These are phyloP conservation scores for Ophion slaviceki DNA, from an alignment of 2,888 invertebrate species.

Conservation along the genomic window DNA sequence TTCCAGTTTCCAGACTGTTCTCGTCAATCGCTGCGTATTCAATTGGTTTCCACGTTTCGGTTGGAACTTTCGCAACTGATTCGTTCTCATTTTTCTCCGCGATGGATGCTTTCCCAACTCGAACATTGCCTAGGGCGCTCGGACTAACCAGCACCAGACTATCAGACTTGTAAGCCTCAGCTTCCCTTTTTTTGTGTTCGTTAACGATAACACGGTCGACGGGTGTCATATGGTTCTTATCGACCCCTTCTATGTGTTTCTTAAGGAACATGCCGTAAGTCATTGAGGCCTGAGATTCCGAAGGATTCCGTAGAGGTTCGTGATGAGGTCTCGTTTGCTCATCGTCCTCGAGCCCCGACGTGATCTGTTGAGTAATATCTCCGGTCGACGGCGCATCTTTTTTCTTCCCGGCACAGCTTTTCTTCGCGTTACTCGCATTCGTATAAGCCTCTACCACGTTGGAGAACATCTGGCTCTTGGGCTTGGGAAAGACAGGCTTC, in stretches of 20 bases:
- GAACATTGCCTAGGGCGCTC: background rate
- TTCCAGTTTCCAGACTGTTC: conserved; percentile 71
- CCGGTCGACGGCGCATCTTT: background rate
- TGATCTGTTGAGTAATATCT: background rate
- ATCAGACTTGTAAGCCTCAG: conserved; percentile 35
- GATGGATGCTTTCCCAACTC: background rate
- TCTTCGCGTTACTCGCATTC: conserved; percentile 67
- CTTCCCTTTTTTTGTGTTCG: conserved; percentile 60
- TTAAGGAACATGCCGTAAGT: conserved; percentile 77
- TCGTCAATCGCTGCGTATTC: conserved; percentile 15
- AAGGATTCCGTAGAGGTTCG: background rate
- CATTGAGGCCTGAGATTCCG: conserved; percentile 34
- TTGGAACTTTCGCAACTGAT: background rate
- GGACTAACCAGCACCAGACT: conserved; percentile 40
- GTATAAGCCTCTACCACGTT: conserved; percentile 64
- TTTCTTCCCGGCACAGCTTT: conserved; percentile 75
- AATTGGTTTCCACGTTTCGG: conserved; percentile 36
- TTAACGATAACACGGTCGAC: conserved; percentile 72
- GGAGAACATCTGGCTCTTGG: conserved; percentile 71
- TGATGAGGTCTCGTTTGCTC: background rate
- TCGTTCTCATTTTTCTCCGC: background rate
- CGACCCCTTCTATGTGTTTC: conserved; percentile 66
- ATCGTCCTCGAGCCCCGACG: background rate
- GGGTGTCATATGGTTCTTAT: conserved; percentile 60
- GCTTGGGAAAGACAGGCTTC: conserved; percentile 72